Percentiles rank a stretch among this genome's conserved stretches.
phyloP scores from a whole-genome alignment of 2,888 invertebrate species.

The Cheilosia grossa region DNA sequence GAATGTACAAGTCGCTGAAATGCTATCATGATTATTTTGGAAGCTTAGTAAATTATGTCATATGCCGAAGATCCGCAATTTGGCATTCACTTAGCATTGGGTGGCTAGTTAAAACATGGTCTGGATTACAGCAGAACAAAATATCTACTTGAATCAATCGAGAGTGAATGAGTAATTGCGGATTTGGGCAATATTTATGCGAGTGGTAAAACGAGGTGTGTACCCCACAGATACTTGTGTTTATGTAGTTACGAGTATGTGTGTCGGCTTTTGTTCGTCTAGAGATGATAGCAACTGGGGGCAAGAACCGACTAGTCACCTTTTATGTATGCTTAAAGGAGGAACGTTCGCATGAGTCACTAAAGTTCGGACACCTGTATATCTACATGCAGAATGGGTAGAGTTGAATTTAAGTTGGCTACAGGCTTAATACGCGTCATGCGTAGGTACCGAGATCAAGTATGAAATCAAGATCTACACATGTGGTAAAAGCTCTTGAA shows the following conservation, averaged over 20 bases:
- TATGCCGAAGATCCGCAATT: conserved; percentile 24
- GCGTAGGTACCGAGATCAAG: no score
- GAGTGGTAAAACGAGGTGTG: background rate
- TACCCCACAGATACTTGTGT: no score
- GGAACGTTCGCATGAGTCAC: background rate
- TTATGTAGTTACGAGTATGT: background rate
- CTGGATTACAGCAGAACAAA: background rate
- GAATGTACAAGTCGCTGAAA: background rate
- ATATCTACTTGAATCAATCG: conserved; percentile 8
- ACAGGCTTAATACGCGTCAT: no score
- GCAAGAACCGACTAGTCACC: background rate
- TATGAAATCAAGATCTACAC: no score
- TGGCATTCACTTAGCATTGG: conserved; percentile 7
- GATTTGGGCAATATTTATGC: conserved; percentile 1
- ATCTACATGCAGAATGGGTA: no score
- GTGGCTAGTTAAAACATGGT: conserved; percentile 2
- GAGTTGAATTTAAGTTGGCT: no score
- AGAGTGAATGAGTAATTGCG: conserved; percentile 20
- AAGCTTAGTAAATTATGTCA: conserved; percentile 39
- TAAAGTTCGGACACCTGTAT: no score
- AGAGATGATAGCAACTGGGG: background rate
- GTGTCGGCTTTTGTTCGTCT: background rate
- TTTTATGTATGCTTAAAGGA: background rate
- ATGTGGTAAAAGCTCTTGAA: no score
- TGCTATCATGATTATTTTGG: conserved; percentile 37